Base-by-base conservation (phyloP, 2,113 vertebrate genomes). In the Chlamydotis undulata region DNA sequence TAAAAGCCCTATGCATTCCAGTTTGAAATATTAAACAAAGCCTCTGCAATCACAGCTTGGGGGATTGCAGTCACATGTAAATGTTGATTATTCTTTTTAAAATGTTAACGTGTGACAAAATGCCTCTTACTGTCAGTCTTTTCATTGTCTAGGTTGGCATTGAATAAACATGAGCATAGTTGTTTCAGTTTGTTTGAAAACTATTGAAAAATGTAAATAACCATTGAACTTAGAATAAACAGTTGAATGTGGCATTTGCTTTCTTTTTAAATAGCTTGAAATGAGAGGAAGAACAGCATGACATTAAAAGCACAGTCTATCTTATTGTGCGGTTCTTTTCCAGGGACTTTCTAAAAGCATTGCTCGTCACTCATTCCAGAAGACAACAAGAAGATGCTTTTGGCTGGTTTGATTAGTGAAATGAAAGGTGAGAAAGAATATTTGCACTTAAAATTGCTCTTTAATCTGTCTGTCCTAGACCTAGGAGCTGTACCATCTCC, bases 391-490 rank as follows among this genome's bases (percentile, higher is more conserved):
- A 83, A 96, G 33, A 57, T 76, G 24, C 0, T 0, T 95, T 65
- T 93, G 65, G 14, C 47, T 81, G 60, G 22, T 83, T 83, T 93
- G 86, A 89, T 78, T 63, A 83, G 26, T 50, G 31, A 93, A 67
- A 49, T 50, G 52, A 87, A 64, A 83, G 29, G 37, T 0, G 0
- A 92, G 24, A 74, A 73, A 78, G 64, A 91, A 39, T 60, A 95
- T 93, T 89, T 63, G 57, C 88, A 90, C 89, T 90, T 84, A 88
- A 96, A 95, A 93, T 47, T 83, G 78, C 68, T 74, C 79, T 93
- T 94, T 87, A 78, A 90, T 92, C 70, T 88, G 50, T 4, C 86
- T 78, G 43, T 65, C 80, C 89, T 92, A 88, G 67, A 88, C 22
- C 5, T 15, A 73, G 37, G 56, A 77, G 41, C 37, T 57, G 45